These are phyloP conservation scores for Coryphaenoides rupestris DNA, from an alignment of 2,113 vertebrate genomes.

Conservation along the genomic window DNA sequence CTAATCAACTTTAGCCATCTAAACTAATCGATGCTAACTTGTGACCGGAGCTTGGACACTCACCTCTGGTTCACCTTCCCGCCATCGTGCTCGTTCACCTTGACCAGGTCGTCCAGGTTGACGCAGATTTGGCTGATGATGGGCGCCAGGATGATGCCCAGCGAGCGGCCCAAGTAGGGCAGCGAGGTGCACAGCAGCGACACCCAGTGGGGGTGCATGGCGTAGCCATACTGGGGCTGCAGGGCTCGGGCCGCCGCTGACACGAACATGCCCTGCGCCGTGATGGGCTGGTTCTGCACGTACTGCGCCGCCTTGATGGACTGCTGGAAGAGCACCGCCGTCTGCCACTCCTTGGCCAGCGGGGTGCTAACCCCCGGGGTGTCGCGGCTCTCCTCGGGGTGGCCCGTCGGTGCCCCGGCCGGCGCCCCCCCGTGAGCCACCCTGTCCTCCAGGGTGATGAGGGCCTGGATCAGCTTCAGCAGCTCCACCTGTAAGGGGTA, in stretches of 20 bases:
- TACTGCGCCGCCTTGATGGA: constrained; percentile 88
- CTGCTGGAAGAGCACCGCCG: constrained; percentile 86
- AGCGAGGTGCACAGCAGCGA: constrained; percentile 82
- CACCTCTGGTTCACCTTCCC: constrained; percentile 80
- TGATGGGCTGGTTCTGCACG: constrained; percentile 85
- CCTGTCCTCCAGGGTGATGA: constrained; percentile 88
- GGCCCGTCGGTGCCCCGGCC: constrained; percentile 20
- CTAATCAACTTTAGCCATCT: too few species aligned
- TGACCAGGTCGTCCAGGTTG: constrained; percentile 92
- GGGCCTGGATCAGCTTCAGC: constrained; percentile 87
- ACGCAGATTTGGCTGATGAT: constrained; percentile 90
- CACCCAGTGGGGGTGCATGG: constrained; percentile 95
- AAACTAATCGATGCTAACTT: too few species aligned
- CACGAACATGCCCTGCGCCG: constrained; percentile 91
- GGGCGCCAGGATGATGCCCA: constrained; percentile 89
- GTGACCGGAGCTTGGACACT: background rate
- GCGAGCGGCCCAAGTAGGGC: constrained; percentile 88
- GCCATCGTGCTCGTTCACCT: constrained; percentile 84
- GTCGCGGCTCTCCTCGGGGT: constrained; percentile 67
- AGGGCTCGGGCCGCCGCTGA: constrained; percentile 85
- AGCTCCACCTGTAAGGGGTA: constrained; percentile 91
- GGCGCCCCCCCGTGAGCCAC: constrained; percentile 64
- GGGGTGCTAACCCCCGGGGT: constrained; percentile 63
- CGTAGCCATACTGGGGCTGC: constrained; percentile 86
- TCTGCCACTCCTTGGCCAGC: constrained; percentile 90